Conservation (phyloP, 2,113 vertebrate genomes). For the Dromiciops gliroides region DNA sequence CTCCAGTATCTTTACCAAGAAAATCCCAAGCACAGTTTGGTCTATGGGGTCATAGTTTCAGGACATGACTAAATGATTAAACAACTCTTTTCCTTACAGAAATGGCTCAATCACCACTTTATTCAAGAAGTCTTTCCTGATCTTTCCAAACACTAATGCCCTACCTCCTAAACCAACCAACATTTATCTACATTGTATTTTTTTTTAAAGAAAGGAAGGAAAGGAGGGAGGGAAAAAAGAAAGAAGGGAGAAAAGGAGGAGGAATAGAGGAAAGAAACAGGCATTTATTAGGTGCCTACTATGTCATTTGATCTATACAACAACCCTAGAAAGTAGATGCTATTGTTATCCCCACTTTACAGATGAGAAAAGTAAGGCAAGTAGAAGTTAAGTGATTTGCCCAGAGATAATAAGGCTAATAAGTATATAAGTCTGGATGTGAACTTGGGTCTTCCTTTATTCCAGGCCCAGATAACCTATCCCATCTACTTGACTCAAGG, state of each 20-base stretch:
- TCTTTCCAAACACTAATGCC: no score
- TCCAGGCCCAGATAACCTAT: background rate
- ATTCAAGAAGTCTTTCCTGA: no score
- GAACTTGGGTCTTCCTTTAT: background rate
- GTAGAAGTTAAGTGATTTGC: background rate
- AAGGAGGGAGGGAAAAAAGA: no score
- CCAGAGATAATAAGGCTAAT: background rate
- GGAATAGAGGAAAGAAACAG: background rate
- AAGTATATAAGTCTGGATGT: background rate
- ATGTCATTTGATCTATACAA: background rate
- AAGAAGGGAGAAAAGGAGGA: background rate
- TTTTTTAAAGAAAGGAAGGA: background rate
- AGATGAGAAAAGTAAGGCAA: background rate
- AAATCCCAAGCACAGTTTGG: no score
- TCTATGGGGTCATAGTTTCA: no score
- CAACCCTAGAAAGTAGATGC: background rate
- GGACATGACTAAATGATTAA: no score
- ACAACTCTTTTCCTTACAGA: no score
- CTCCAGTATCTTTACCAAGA: no score
- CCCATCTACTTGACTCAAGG: background rate
- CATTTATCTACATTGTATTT: no score
- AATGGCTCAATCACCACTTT: no score
- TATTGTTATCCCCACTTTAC: background rate
- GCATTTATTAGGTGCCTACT: background rate
- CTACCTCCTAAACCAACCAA: no score